phyloP scores from a whole-genome alignment of 1,140 invertebrate species.

The Drosophila setifemur region DNA sequence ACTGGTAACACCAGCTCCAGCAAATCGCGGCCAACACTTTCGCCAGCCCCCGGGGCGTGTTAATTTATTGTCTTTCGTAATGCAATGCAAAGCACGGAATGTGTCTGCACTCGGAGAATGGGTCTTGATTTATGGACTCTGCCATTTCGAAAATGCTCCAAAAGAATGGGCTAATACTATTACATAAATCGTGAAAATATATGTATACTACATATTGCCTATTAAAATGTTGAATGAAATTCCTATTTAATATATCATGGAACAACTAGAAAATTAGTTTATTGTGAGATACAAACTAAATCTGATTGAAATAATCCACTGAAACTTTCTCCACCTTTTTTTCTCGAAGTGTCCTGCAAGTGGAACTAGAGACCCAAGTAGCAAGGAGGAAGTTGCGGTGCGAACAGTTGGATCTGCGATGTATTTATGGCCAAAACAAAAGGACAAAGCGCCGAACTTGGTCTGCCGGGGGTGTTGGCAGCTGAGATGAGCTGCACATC shows the following conservation, averaged over 20 bases:
- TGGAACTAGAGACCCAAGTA: background rate
- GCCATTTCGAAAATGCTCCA: too few relatives aligned
- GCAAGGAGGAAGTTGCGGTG: slow-evolving; percentile 14
- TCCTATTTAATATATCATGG: too few relatives aligned
- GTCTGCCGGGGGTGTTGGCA: slow-evolving; percentile 1
- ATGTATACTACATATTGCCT: too few relatives aligned
- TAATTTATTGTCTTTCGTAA: slow-evolving; percentile 46
- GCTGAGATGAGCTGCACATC: slow-evolving; percentile 1
- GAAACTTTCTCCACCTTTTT: background rate
- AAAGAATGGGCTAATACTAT: too few relatives aligned
- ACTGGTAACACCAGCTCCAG: slow-evolving; percentile 17
- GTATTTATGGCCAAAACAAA: slow-evolving; percentile 23
- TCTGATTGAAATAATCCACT: too few relatives aligned
- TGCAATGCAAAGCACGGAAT: slow-evolving; percentile 7
- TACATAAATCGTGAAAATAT: too few relatives aligned
- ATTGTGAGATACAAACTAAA: too few relatives aligned
- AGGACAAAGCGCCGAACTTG: slow-evolving; percentile 8
- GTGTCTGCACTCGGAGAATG: background rate
- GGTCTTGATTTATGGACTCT: too few relatives aligned
- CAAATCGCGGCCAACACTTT: slow-evolving; percentile 36
- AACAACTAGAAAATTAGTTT: too few relatives aligned
- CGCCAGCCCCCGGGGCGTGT: slow-evolving; percentile 25
- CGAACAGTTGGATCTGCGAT: slow-evolving; percentile 21
- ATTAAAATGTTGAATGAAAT: too few relatives aligned
- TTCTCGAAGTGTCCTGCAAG: background rate